Conservation (phyloP, 1,140 invertebrate species). For the Lysiphlebus fabarum region DNA sequence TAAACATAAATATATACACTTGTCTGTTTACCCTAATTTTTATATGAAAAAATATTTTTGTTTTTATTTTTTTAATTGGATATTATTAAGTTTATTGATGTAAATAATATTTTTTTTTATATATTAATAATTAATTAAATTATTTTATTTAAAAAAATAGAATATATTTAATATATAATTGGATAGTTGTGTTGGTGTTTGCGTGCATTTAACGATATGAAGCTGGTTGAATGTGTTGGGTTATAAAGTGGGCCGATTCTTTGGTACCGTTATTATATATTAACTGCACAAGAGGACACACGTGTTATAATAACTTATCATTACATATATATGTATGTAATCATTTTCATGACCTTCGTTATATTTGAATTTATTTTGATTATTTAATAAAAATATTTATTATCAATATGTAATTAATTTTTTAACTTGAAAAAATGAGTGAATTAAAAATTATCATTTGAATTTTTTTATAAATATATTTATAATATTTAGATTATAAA, state of each 20-base stretch:
- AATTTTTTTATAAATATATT: too few relatives aligned
- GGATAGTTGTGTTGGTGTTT: neutral
- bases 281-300: constrained; percentile 33
- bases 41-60: too few relatives aligned
- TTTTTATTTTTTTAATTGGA: too few relatives aligned
- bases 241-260: constrained; percentile 41
- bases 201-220: constrained; percentile 21
- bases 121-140: too few relatives aligned
- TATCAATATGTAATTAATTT: constrained; percentile 1
- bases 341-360: neutral
- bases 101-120: too few relatives aligned
- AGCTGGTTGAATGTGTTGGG: constrained; percentile 22
- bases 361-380: constrained; percentile 3
- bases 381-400: neutral
- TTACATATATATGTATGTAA: constrained; percentile 14
- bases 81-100: too few relatives aligned
- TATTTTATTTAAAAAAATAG: too few relatives aligned
- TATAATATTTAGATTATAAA: too few relatives aligned
- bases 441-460: too few relatives aligned
- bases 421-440: neutral
- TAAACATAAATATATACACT: too few relatives aligned
- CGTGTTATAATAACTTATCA: constrained; percentile 24
- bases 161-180: neutral
- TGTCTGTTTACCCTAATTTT: too few relatives aligned
- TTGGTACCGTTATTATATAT: constrained; percentile 39